These are phyloP conservation scores for Noctua janthina DNA, from an alignment of 2,888 invertebrate genomes.

Conservation along the genomic window DNA sequence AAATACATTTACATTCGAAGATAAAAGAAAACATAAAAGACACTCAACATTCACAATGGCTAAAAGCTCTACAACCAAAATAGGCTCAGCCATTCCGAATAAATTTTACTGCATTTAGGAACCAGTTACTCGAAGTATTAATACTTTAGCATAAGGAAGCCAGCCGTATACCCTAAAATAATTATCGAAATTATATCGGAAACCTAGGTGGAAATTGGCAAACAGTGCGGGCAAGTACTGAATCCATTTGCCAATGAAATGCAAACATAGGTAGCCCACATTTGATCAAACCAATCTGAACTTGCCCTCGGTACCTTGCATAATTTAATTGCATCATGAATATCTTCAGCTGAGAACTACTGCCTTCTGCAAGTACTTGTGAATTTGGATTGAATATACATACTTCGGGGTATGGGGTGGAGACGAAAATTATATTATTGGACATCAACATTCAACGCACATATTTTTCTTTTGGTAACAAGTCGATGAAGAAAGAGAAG, in stretches of 20 bases:
- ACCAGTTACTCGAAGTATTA: conserved; percentile 26
- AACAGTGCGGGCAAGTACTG: conserved; percentile 67
- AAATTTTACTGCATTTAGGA: conserved; percentile 28
- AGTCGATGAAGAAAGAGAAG: background rate
- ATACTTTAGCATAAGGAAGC: conserved; percentile 33
- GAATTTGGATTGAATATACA: conserved; percentile 48
- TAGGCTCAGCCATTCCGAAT: conserved; percentile 13
- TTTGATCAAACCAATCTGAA: conserved; percentile 73
- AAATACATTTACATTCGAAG: background rate
- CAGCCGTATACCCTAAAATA: conserved; percentile 54
- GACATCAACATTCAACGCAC: background rate
- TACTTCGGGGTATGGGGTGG: conserved; percentile 3
- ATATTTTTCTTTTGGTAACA: background rate
- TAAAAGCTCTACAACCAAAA: conserved; percentile 35
- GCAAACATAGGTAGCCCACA: conserved; percentile 78
- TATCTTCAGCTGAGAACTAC: conserved; percentile 65
- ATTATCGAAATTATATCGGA: conserved; percentile 74
- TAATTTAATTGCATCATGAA: conserved; percentile 74
- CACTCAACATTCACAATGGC: conserved; percentile 14
- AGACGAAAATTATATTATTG: background rate
- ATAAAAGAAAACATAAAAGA: background rate
- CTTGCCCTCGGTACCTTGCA: conserved; percentile 68
- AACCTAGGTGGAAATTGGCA: conserved; percentile 71
- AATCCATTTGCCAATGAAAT: conserved; percentile 81
- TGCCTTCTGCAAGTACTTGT: conserved; percentile 53